Evolutionary conservation across 2,888 invertebrate genomes (phyloP), one percentile per base, ranked within the genome.

Genomic region (Tromatobia lineatoria): DNA sequence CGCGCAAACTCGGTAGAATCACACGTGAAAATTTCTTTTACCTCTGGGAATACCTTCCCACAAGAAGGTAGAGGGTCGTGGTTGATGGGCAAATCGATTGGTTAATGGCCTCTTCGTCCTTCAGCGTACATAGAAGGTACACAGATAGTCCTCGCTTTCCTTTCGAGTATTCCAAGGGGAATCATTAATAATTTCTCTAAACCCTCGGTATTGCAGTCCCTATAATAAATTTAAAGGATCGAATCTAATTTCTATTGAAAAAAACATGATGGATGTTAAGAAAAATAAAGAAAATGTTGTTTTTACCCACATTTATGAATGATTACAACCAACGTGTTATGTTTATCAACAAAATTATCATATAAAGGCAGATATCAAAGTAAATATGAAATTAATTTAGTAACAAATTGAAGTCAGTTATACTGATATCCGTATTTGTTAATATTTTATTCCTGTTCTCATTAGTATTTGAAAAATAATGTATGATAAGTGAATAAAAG

Each of bases 51-150:
- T 59, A 59, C 59, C n/a, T 11, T 54, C 29, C 59, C 45, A 25
- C 73, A 59, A 25, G 59, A 42, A 7, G 18, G 57, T n/a, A 6
- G 59, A 34, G 18, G 57, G 57, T 23, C 1, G 42, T 13, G 11
- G 20, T 10, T 61, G 66, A 76, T 66, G 47, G 61, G 38, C 61
- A 64, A 71, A 64, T 78, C 70, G 78, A 71, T 78, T 64, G 23
- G 61, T 78, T 64, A 61, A 71, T 54, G 73, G 59, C 47, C 29
- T 6, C 42, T n/a, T 59, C 29, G 11, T 38, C 23, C 20, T 45
- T 15, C 13, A 13, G 18, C 15, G 13, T 42, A 23, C 66, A 42
- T 13, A 13, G 13, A 57, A 6, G 11, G 57, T 25, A 25, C 1
- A 25, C 1, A 25, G 57, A 18, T 38, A 18, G 38, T 66, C n/a